Evolutionary conservation across 2,113 vertebrate genomes (phyloP).

Genomic region (Sceloporus tristichus): DNA sequence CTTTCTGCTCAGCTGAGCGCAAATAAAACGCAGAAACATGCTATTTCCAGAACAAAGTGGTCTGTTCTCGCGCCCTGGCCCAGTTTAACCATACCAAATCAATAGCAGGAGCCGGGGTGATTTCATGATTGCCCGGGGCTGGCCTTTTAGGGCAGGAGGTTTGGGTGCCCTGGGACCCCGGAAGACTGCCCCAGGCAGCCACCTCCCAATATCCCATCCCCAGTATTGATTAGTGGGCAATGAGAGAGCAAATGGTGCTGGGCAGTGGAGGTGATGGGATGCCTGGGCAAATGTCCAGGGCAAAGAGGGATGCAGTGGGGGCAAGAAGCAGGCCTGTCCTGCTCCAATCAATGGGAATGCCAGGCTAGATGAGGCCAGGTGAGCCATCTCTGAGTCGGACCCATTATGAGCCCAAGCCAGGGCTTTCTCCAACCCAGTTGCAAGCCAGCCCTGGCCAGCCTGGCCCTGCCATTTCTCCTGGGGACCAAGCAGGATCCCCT

Average conservation of each 20-base stretch:
- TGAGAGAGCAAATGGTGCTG: neutral
- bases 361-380: no score
- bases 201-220: no score
- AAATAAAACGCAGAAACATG: constrained; percentile 50
- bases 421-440: no score
- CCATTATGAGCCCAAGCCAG: no score
- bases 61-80: neutral
- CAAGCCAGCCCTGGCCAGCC: no score
- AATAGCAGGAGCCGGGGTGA: neutral
- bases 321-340: no score
- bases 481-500: no score
- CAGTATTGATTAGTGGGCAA: neutral
- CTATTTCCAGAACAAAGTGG: constrained; percentile 52
- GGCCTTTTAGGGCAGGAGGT: neutral
- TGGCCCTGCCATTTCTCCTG: no score
- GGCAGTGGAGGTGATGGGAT: neutral
- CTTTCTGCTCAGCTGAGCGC: constrained; percentile 24
- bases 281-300: neutral
- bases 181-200: no score
- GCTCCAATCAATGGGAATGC: no score
- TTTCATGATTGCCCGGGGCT: neutral
- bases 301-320: neutral
- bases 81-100: neutral
- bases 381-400: no score
- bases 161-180: neutral